Evolutionary conservation across 2,113 vertebrate species (phyloP), one percentile per base, ranked within the genome.

Genomic region (Chaenogobius annularis): DNA sequence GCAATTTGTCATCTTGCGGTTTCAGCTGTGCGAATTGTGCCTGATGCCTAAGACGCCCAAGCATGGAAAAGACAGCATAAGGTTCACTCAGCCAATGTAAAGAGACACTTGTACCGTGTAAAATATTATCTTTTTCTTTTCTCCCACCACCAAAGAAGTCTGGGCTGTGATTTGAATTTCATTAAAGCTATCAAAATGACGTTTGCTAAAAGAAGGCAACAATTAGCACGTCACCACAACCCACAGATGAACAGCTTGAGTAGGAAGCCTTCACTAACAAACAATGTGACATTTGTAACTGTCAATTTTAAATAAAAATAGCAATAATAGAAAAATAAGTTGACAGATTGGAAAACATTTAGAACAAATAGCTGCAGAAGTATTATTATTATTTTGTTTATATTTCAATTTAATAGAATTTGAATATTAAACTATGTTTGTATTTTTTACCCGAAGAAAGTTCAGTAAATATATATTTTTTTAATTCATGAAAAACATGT

Each of bases 1-100:
- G 83, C 79, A 75, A 48, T 26, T 68, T 73, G 75, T 79, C 79
- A 79, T 81, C 22, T 71, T 72, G 70, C 73, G 71, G 75, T 79
- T 66, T 17, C 6, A 40, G 55, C 66, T 73, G 82, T 17, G 62
- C 61, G 74, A 67, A 66, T 67, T 0, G 9, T 0, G 50, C 77
- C 73, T 44, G 69, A 35, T 50, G 64, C 48, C 26, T n/a, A 13
- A 69, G 77, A 80, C 1, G 5, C 66, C 50, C 62, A 26, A 15
- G 19, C 70, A 46, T 77, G 68, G 54, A 69, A 73, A 11, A 20
- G 68, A 64, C 61, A 76, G 66, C 5, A 37, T 61, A 67, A 72
- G 50, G 50, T 67, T 75, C 3, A 61, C 46, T 71, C n/a, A n/a
- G 44, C 66, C 62, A 74, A 66, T 56, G n/a, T 20, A 66, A 26